phyloP scores from a whole-genome alignment of 2,113 vertebrate genomes.

The Oxyruncus cristatus region DNA sequence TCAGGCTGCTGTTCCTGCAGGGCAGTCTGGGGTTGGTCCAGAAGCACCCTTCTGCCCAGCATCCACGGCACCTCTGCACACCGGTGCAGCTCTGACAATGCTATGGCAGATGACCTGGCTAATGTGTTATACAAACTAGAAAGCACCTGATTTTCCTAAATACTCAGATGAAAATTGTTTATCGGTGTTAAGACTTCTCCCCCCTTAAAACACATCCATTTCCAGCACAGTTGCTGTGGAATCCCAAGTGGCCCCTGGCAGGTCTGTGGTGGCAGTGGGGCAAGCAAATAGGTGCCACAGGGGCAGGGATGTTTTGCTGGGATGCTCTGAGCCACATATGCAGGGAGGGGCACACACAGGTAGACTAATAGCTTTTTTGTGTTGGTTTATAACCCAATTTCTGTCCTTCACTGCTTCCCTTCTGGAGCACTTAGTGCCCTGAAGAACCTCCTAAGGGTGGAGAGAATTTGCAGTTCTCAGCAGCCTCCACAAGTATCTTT shows the following conservation, averaged over 20 bases:
- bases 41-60: not conserved
- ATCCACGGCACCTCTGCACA: rapidly evolving
- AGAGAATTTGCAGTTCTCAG: constrained; percentile 14
- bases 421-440: not conserved
- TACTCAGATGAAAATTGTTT: not conserved
- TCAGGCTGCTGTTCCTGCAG: not conserved
- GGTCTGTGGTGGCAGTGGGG: not conserved
- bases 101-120: not conserved
- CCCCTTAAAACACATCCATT: not conserved
- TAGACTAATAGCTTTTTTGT: not conserved
- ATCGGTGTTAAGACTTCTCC: not conserved
- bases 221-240: not conserved
- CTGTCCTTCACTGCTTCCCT: not conserved
- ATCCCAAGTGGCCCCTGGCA: not conserved
- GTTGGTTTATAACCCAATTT: not conserved
- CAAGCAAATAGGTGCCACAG: not conserved
- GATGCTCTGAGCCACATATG: not conserved
- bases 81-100: rapidly evolving
- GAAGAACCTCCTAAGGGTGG: not conserved
- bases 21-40: not conserved
- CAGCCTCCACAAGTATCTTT: not conserved
- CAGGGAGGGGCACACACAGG: not conserved
- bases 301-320: not conserved
- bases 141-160: not conserved
- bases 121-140: not conserved